Conservation (phyloP, 2,888 invertebrate genomes). For the Xanthostigma xanthostigma region DNA sequence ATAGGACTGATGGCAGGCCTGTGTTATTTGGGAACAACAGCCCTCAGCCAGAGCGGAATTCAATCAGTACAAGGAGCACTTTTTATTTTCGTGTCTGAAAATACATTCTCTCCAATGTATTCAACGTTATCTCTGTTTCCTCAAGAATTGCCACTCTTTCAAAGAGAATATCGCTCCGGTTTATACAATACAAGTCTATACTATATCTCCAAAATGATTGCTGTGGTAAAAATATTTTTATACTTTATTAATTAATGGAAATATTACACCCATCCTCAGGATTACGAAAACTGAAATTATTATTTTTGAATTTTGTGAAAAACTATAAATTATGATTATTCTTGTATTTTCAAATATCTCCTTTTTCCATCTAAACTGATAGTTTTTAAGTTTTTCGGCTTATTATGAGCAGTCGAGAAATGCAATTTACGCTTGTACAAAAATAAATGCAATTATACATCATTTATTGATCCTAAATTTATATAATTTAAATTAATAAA, state of each 20-base stretch:
- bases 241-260: background rate
- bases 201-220: constrained; percentile 62
- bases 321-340: too few relatives aligned
- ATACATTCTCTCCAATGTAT: constrained; percentile 85
- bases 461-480: too few relatives aligned
- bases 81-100: constrained; percentile 78
- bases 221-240: constrained; percentile 46
- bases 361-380: too few relatives aligned
- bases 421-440: too few relatives aligned
- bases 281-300: too few relatives aligned
- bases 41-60: constrained; percentile 63
- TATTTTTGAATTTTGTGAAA: too few relatives aligned
- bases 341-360: too few relatives aligned
- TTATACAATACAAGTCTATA: constrained; percentile 68
- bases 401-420: too few relatives aligned
- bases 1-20: constrained; percentile 67
- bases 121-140: constrained; percentile 75
- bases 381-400: too few relatives aligned
- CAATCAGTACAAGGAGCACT: constrained; percentile 79
- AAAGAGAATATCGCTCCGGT: constrained; percentile 69
- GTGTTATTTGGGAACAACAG: constrained; percentile 64
- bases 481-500: too few relatives aligned
- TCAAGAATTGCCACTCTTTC: constrained; percentile 60
- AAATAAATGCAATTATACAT: too few relatives aligned
- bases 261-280: too few relatives aligned